These are phyloP conservation scores for Paguma larvata DNA, from an alignment of 2,797 vertebrate genomes.

Conservation along the genomic window DNA sequence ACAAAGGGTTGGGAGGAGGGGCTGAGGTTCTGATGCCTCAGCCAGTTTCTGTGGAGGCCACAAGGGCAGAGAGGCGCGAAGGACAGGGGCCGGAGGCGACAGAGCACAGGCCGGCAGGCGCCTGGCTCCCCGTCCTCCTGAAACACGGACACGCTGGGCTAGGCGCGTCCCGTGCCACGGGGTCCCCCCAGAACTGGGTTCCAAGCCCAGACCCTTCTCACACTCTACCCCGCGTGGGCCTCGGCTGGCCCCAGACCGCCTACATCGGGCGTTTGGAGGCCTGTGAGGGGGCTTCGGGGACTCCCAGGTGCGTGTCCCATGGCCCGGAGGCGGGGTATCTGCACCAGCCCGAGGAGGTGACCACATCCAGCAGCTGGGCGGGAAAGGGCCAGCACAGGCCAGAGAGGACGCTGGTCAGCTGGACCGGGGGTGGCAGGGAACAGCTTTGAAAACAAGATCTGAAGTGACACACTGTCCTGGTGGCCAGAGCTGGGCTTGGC, in stretches of 20 bases:
- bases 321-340: neutral
- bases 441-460: neutral
- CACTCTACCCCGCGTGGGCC: accelerated
- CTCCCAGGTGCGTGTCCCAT: neutral
- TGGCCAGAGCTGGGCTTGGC: neutral
- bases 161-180: neutral
- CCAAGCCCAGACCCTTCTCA: too few relatives aligned
- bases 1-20: neutral
- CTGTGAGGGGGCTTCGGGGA: neutral
- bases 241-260: neutral
- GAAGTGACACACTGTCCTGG: neutral
- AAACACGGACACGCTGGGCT: neutral
- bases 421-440: neutral
- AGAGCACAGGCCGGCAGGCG: accelerated
- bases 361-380: accelerated
- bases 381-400: neutral
- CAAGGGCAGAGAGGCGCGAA: neutral
- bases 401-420: accelerated
- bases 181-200: neutral
- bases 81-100: accelerated
- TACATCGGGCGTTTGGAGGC: neutral
- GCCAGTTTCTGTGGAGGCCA: neutral
- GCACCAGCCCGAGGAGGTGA: neutral
- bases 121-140: accelerated
- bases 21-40: neutral